Base-by-base conservation (phyloP, 2,888 invertebrate genomes). In the Tanytarsus gracilentus region DNA sequence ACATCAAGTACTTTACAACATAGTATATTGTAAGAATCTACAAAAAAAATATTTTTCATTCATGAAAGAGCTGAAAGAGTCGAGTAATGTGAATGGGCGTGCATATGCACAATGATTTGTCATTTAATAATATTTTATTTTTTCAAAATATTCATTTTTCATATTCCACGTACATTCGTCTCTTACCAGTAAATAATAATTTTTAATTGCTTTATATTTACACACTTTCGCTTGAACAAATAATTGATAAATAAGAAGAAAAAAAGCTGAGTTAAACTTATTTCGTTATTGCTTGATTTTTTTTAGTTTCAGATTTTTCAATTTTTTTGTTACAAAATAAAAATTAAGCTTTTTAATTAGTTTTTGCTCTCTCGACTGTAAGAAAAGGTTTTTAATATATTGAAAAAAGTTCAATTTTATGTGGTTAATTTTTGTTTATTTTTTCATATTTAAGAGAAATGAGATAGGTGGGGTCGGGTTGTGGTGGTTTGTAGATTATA, bases 171-270 rank as follows among this genome's bases (percentile, higher is more conserved):
- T 48, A n/a, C n/a, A n/a, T 48, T 23, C 18, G 16, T 26, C 14
- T 55, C 16, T 40, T 40, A 40, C 16, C 9, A 33, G 27, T 40
- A 40, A 40, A 40, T 55, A 27, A 51, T 51, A 30, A 40, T 26
- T 58, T 48, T 58, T 58, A 58, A 58, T 55, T 55, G 55, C 40
- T 55, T 40, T 55, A 55, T 55, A 56, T 56, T 33, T 56, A 56
- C 55, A n/a, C n/a, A 56, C 58, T 58, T 58, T 58, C 58, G 21
- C 58, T 58, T 58, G 30, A 29, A 48, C 48, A 58, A 58, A 58
- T 58, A 58, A 55, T 58, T n/a, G n/a, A 40, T 56, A 58, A 58
- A 58, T 58, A 48, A 58, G n/a, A n/a, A n/a, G n/a, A n/a, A n/a
- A n/a, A n/a, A n/a, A n/a, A n/a, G n/a, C n/a, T 58, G 30, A 58